A percentile compares a stretch with the other conserved stretches of the same genome.
Conservation (phyloP, 2,888 invertebrate species). For the Amblyjoppa fuscipennis region DNA sequence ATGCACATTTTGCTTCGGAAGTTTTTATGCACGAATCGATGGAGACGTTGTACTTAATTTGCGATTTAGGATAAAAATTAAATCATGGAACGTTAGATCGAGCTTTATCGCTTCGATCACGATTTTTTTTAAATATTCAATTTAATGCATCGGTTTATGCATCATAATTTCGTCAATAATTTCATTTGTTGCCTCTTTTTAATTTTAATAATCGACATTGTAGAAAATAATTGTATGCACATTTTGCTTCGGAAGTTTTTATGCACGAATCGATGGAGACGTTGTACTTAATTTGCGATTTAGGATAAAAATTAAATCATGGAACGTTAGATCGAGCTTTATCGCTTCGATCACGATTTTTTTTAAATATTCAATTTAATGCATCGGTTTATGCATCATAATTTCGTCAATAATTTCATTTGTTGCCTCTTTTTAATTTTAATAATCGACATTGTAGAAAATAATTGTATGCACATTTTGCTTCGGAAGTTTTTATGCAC, state of each 20-base stretch:
- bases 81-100: not conserved
- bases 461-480: not conserved
- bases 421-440: not conserved
- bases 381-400: not conserved
- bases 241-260: no score
- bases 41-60: not conserved
- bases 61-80: not conserved
- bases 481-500: not conserved
- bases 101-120: not conserved
- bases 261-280: no score
- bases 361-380: not conserved
- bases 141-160: not conserved
- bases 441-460: not conserved
- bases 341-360: not conserved
- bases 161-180: not conserved
- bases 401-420: not conserved
- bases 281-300: no score
- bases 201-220: no score
- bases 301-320: no score
- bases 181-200: not conserved
- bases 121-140: not conserved
- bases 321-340: no score
- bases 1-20: not conserved
- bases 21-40: not conserved
- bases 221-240: no score